These are phyloP conservation scores for Eurystomus glaucurus DNA, from an alignment of 2,797 vertebrate genomes.

Conservation along the genomic window DNA sequence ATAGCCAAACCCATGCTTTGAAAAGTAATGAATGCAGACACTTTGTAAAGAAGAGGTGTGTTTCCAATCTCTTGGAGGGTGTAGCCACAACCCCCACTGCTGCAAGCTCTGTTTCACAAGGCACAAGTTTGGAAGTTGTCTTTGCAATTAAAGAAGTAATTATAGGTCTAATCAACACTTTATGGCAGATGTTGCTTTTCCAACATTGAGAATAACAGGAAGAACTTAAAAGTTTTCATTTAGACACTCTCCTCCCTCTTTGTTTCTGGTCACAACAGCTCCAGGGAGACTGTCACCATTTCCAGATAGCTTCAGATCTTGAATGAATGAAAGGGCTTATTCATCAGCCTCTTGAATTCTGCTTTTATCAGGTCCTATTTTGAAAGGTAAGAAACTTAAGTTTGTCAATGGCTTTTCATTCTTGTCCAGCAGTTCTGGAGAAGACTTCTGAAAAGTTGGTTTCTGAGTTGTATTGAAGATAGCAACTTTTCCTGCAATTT, in stretches of 20 bases:
- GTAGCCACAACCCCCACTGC: neutral
- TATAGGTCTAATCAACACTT: neutral
- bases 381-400: neutral
- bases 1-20: neutral
- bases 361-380: neutral
- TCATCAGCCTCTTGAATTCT: neutral
- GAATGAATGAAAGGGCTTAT: neutral
- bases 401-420: neutral
- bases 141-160: slow-evolving; percentile 5
- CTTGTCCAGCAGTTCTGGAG: neutral
- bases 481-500: neutral
- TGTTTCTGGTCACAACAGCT: slow-evolving; percentile 7
- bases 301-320: neutral
- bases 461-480: neutral
- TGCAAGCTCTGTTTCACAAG: slow-evolving; percentile 9
- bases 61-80: neutral
- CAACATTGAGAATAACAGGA: neutral
- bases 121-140: neutral
- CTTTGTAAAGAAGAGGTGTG: neutral
- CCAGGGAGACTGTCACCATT: neutral
- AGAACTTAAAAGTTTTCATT: neutral
- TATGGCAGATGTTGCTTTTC: neutral
- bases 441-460: neutral
- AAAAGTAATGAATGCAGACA: neutral
- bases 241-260: neutral